Conservation (phyloP, 2,797 vertebrate genomes). For the Urocyon cinereoargenteus region DNA sequence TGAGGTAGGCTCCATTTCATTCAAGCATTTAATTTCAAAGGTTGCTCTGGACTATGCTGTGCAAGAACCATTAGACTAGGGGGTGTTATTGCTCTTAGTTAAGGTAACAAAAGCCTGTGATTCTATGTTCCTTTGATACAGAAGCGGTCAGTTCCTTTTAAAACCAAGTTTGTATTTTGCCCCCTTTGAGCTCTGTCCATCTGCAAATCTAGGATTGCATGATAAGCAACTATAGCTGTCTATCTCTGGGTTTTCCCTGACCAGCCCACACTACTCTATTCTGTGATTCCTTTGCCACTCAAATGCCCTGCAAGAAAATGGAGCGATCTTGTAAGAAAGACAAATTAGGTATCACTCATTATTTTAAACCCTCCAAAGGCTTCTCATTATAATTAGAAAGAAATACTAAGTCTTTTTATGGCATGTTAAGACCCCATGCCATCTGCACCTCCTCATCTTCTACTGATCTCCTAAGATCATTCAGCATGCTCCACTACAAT, state of each 20-base stretch:
- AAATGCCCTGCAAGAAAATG: background rate
- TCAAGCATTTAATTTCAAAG: slow-evolving; percentile 47
- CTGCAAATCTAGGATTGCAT: background rate
- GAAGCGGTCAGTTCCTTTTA: background rate
- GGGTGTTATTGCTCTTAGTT: background rate
- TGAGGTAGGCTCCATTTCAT: background rate
- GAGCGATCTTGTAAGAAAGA: background rate
- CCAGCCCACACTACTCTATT: background rate
- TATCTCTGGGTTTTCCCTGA: background rate
- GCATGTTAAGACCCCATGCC: background rate
- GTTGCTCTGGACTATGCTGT: background rate
- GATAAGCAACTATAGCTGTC: background rate
- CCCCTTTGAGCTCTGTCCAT: background rate
- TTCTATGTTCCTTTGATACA: background rate
- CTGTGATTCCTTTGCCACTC: background rate
- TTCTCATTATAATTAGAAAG: background rate
- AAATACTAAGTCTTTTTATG: background rate
- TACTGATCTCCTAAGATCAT: background rate
- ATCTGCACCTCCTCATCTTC: background rate
- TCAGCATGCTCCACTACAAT: background rate
- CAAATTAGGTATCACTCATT: background rate
- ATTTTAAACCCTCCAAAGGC: background rate
- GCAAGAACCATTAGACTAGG: background rate
- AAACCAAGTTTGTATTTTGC: background rate
- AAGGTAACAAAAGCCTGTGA: background rate